Evolutionary conservation across 1,140 invertebrate genomes (phyloP).

Genomic region (Brachionus plicatilis): DNA sequence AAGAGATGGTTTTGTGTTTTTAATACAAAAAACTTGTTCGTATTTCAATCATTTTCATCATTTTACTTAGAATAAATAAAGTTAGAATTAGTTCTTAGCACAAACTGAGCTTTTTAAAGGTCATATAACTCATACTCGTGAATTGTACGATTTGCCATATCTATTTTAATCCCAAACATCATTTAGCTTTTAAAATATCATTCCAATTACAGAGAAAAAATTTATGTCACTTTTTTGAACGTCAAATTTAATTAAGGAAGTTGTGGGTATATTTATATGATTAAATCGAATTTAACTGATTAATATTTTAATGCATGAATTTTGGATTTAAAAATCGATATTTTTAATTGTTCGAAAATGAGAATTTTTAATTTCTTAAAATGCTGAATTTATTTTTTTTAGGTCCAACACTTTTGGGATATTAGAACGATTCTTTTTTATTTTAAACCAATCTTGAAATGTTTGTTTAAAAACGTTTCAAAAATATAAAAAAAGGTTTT

Average conservation of each 20-base stretch:
- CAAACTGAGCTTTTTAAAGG: background rate
- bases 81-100: conserved; percentile 15
- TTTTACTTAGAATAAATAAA: background rate
- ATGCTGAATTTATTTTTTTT: background rate
- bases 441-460: background rate
- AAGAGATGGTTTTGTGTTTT: background rate
- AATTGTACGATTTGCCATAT: background rate
- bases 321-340: background rate
- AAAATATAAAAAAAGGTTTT: background rate
- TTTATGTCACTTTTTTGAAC: background rate
- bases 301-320: conserved; percentile 3
- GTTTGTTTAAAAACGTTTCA: background rate
- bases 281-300: background rate
- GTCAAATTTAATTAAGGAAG: background rate
- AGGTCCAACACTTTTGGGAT: background rate
- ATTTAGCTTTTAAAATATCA: background rate
- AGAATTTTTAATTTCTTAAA: background rate
- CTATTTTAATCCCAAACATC: background rate
- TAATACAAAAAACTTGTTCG: conserved; percentile 19
- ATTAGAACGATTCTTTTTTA: background rate
- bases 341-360: background rate
- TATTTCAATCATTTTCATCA: conserved; percentile 17
- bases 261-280: background rate
- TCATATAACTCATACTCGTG: background rate
- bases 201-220: background rate